Conservation (phyloP, 2,888 invertebrate species). For the Orthonevra nobilis region DNA sequence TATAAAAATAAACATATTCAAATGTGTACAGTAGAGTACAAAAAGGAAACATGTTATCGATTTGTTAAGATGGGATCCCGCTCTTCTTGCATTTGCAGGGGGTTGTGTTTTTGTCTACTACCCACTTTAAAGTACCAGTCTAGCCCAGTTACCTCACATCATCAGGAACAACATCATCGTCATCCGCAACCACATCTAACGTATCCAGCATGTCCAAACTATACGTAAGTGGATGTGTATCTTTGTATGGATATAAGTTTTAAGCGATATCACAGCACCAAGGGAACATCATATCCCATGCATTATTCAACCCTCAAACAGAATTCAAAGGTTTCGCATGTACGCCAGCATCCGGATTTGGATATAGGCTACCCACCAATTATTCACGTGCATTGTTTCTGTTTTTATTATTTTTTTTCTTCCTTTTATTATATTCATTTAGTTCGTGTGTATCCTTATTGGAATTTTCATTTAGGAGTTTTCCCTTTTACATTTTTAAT, state of each 20-base stretch:
- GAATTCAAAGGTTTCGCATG: constrained; percentile 63
- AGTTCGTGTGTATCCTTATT: neutral
- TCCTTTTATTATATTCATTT: constrained; percentile 24
- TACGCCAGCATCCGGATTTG: constrained; percentile 58
- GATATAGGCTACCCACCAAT: constrained; percentile 57
- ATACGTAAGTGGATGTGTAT: constrained; percentile 33
- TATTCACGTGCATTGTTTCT: constrained; percentile 53
- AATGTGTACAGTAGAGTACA: constrained; percentile 65
- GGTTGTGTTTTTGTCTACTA: constrained; percentile 60
- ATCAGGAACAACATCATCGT: constrained; percentile 72
- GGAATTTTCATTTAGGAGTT: neutral
- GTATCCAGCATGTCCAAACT: constrained; percentile 53
- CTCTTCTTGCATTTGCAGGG: constrained; percentile 42
- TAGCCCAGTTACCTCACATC: constrained; percentile 64
- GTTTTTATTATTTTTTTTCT: constrained; percentile 10
- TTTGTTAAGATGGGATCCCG: constrained; percentile 66
- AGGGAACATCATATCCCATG: constrained; percentile 37
- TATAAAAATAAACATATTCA: too few relatives aligned
- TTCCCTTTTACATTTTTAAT: neutral
- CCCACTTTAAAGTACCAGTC: constrained; percentile 61
- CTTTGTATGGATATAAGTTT: constrained; percentile 53
- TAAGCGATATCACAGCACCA: constrained; percentile 43
- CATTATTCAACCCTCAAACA: constrained; percentile 66
- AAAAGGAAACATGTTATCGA: constrained; percentile 72
- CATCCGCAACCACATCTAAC: constrained; percentile 73